phyloP scores from a whole-genome alignment of 2,797 vertebrate species.

The Sebastes iracundus region DNA sequence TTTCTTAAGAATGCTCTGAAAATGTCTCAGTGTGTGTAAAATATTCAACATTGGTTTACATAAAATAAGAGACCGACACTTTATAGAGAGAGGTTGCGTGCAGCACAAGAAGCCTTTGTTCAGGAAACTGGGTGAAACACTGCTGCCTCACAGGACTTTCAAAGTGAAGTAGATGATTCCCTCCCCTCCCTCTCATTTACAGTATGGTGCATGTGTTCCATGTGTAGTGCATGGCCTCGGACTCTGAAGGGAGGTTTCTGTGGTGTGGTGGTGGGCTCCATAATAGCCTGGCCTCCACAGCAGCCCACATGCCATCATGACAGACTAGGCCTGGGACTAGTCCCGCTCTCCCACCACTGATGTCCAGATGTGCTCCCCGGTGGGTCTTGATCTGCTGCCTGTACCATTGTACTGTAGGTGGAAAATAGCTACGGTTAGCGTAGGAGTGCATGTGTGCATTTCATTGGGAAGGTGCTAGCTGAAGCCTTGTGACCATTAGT shows the following conservation, averaged over 20 bases:
- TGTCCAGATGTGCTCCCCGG: constrained; percentile 64
- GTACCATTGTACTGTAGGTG: background rate
- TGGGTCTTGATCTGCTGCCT: constrained; percentile 15
- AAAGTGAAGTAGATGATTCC: background rate
- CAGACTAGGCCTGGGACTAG: constrained; percentile 32
- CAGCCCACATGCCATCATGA: constrained; percentile 47
- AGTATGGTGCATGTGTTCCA: constrained; percentile 11
- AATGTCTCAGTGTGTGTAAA: background rate
- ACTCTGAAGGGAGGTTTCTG: constrained; percentile 43
- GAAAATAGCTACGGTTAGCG: background rate
- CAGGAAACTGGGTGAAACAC: constrained; percentile 12
- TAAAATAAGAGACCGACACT: constrained; percentile 3
- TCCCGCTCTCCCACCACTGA: constrained; percentile 28
- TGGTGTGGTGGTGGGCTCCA: constrained; percentile 23
- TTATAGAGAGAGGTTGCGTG: constrained; percentile 1
- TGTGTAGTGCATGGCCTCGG: constrained; percentile 9
- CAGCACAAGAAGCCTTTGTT: constrained; percentile 46
- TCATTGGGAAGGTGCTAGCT: background rate
- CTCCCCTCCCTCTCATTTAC: constrained; percentile 3
- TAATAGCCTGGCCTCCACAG: constrained; percentile 35
- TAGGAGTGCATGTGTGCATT: background rate
- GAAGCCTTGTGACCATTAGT: background rate
- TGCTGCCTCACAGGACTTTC: constrained; percentile 29
- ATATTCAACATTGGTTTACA: constrained; percentile 4
- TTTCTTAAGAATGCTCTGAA: background rate